Evolutionary conservation across 2,888 invertebrate genomes (phyloP).

Genomic region (Arenicola marina): DNA sequence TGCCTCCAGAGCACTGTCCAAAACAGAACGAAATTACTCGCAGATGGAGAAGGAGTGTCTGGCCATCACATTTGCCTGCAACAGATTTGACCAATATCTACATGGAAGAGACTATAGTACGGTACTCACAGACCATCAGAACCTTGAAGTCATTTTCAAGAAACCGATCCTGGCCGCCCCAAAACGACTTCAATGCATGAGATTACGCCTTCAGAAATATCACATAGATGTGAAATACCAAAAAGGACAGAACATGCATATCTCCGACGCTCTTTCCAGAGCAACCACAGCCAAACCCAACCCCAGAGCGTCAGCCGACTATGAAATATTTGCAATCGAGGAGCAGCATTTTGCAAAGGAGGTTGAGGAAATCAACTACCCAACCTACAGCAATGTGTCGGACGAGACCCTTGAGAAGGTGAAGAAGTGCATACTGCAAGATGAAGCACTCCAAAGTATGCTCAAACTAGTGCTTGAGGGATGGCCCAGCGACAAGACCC

Average conservation of each 20-base stretch:
- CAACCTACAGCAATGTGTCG: not conserved
- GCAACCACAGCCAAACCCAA: not conserved
- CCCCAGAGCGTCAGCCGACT: too few species aligned
- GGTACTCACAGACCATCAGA: not conserved
- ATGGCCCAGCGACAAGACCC: not conserved
- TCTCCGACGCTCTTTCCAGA: not conserved
- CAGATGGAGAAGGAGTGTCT: constrained; percentile 10
- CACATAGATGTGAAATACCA: not conserved
- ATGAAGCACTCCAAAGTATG: not conserved
- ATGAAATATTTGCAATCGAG: too few species aligned
- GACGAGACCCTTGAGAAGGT: not conserved
- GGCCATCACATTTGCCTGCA: constrained; percentile 4
- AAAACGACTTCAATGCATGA: constrained; percentile 7
- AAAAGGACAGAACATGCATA: constrained; percentile 1
- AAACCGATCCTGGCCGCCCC: constrained; percentile 2
- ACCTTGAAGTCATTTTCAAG: constrained; percentile 1
- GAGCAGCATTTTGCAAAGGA: not conserved
- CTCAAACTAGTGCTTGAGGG: not conserved
- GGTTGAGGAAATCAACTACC: not conserved
- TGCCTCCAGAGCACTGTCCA: not conserved
- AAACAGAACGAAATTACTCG: constrained; percentile 1
- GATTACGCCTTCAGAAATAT: constrained; percentile 2
- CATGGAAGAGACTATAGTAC: not conserved
- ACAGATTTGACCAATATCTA: constrained; percentile 1
- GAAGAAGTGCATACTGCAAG: not conserved